Percentiles rank a stretch among this genome's conserved stretches.
phyloP scores from a whole-genome alignment of 2,113 vertebrate genomes.

The Anoura caudifer region DNA sequence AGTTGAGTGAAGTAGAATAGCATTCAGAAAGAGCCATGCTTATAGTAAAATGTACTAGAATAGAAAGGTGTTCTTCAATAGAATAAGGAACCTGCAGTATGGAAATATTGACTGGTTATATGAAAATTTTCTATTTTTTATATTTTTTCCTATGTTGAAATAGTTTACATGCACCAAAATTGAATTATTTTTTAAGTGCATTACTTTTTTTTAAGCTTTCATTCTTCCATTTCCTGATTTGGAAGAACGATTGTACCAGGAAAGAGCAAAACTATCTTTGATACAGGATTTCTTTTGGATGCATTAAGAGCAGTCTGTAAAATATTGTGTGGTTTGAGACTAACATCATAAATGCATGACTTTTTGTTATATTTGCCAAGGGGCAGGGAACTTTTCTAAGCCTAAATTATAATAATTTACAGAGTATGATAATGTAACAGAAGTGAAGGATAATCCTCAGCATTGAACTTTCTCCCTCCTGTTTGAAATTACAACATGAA shows the following conservation, averaged over 20 bases:
- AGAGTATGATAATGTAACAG: neutral
- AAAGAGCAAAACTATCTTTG: neutral
- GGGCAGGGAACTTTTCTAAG: neutral
- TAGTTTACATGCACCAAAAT: neutral
- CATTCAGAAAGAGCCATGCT: neutral
- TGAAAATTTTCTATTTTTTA: neutral
- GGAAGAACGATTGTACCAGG: neutral
- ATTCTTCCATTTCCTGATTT: neutral
- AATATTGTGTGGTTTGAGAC: neutral
- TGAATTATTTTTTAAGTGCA: neutral
- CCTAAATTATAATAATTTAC: neutral
- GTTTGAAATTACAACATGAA: conserved; percentile 22
- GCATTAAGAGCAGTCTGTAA: neutral
- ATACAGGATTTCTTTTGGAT: neutral
- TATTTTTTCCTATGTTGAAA: neutral
- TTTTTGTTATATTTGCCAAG: neutral
- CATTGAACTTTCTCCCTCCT: neutral
- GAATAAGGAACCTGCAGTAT: neutral
- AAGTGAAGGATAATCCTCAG: neutral
- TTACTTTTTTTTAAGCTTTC: neutral
- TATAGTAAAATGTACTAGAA: neutral
- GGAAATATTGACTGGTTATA: neutral
- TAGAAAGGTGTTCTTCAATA: neutral
- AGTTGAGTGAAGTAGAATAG: neutral
- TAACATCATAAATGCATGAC: neutral